phyloP scores from a whole-genome alignment of 2,113 vertebrate genomes.

The Cebus imitator region DNA sequence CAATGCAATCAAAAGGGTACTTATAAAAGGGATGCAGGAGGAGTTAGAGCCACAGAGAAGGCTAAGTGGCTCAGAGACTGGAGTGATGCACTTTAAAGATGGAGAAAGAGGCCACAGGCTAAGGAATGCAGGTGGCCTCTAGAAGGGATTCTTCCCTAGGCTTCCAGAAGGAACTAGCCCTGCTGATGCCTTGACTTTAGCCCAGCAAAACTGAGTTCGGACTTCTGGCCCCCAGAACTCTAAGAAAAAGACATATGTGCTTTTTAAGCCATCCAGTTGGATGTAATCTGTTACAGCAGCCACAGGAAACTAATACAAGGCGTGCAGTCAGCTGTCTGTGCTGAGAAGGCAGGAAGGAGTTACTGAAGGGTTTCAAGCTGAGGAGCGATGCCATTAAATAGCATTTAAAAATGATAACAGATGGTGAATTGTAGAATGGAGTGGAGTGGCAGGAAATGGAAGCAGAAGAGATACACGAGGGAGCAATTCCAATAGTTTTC shows the following conservation, averaged over 20 bases:
- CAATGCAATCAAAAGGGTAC: not conserved
- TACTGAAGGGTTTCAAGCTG: not conserved
- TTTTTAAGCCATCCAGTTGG: not conserved
- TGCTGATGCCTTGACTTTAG: not conserved
- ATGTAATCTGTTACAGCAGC: not conserved
- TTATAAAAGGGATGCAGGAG: not conserved
- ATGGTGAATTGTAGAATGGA: not conserved
- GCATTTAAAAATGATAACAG: conserved; percentile 21
- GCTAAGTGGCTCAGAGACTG: not conserved
- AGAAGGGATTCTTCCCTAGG: not conserved
- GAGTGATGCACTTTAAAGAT: not conserved
- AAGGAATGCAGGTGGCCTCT: not conserved
- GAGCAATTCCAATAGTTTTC: not conserved
- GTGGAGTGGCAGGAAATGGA: not conserved
- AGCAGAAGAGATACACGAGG: not conserved
- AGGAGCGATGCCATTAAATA: not conserved
- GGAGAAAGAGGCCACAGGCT: not conserved
- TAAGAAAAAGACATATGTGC: not conserved
- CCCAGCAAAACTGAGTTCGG: not conserved
- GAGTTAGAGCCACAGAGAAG: not conserved
- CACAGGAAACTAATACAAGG: not conserved
- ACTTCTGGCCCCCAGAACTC: not conserved
- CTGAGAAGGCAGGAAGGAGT: not conserved
- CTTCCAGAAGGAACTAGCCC: not conserved
- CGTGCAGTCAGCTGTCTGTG: not conserved